Conservation (phyloP, 2,797 vertebrate genomes). For the Iguana delicatissima region DNA sequence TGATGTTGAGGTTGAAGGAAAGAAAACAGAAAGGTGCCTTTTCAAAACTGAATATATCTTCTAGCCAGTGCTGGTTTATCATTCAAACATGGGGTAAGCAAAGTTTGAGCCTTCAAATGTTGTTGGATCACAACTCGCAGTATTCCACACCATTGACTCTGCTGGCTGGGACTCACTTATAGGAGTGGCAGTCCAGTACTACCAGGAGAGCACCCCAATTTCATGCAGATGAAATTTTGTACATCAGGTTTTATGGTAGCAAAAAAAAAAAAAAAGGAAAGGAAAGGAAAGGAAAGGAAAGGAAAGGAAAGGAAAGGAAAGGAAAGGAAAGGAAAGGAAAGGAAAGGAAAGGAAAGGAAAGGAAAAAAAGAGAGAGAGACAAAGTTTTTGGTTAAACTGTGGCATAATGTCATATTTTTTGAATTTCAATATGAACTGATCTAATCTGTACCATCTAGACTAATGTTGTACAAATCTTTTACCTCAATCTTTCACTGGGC, state of each 20-base stretch:
- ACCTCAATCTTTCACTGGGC: background rate
- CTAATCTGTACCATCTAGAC: background rate
- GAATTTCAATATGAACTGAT: background rate
- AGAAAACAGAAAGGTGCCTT: background rate
- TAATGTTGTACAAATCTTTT: background rate
- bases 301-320: too few relatives aligned
- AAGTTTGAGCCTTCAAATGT: background rate
- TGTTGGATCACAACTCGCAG: background rate
- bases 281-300: too few relatives aligned
- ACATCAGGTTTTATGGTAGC: background rate
- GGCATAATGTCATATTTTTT: too few relatives aligned
- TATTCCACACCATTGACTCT: background rate
- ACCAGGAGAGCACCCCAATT: background rate
- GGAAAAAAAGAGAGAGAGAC: background rate
- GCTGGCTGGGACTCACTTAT: background rate
- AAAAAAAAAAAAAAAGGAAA: too few relatives aligned
- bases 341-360: too few relatives aligned
- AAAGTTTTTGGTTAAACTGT: background rate
- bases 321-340: too few relatives aligned
- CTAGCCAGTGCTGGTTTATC: background rate
- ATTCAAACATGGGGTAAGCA: background rate
- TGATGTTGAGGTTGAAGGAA: background rate
- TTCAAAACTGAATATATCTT: background rate
- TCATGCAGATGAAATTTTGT: background rate
- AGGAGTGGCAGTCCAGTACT: background rate